Percentiles rank a stretch among this genome's conserved stretches.
These are phyloP conservation scores for Lepidothrix coronata DNA, from an alignment of 2,113 vertebrate species.

Conservation along the genomic window DNA sequence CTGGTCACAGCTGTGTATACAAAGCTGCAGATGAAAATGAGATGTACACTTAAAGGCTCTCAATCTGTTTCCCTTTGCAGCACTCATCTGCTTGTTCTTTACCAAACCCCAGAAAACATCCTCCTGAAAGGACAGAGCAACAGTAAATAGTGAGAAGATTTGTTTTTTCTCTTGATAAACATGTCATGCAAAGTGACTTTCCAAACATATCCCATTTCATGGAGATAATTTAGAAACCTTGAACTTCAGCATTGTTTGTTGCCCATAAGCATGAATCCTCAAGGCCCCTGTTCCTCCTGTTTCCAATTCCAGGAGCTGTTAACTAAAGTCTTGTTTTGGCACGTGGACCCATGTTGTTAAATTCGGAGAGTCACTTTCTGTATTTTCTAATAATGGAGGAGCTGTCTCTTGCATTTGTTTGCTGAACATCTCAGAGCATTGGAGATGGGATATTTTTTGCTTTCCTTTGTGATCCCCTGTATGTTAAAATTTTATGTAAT, in stretches of 20 bases:
- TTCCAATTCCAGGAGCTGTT: neutral
- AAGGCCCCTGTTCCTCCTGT: neutral
- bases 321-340: neutral
- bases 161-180: slow-evolving; percentile 71
- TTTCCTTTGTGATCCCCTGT: slow-evolving; percentile 40
- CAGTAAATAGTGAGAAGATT: slow-evolving; percentile 72
- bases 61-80: slow-evolving; percentile 51
- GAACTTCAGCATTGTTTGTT: neutral
- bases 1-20: slow-evolving; percentile 68
- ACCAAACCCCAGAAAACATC: slow-evolving; percentile 66
- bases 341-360: neutral
- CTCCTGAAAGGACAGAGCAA: slow-evolving; percentile 38
- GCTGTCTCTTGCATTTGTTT: slow-evolving; percentile 24
- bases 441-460: slow-evolving; percentile 14
- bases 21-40: slow-evolving; percentile 53
- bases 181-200: slow-evolving; percentile 69
- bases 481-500: slow-evolving; percentile 58
- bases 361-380: neutral
- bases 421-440: neutral
- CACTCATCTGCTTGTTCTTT: slow-evolving; percentile 70
- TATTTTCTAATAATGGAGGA: slow-evolving; percentile 15
- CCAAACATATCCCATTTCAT: slow-evolving; percentile 55
- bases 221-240: slow-evolving; percentile 50
- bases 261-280: neutral
- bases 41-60: slow-evolving; percentile 45